Conservation (phyloP, 2,113 vertebrate species). For the Perca flavescens region DNA sequence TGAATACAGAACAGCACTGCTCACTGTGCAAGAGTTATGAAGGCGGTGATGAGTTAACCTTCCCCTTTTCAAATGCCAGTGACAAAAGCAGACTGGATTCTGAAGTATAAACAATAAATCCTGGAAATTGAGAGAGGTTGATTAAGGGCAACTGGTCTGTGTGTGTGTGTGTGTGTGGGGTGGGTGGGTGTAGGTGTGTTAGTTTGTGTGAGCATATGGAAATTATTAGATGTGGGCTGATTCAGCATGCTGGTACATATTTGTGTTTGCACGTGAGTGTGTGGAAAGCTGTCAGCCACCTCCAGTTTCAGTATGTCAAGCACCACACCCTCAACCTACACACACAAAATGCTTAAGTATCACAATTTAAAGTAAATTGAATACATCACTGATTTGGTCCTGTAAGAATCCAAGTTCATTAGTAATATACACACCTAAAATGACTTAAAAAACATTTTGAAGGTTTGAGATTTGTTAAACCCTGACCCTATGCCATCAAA, state of each 20-base stretch:
- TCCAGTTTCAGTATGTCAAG: constrained; percentile 55
- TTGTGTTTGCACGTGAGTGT: constrained; percentile 55
- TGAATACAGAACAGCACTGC: constrained; percentile 44
- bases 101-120: constrained; percentile 40
- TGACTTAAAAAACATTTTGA: no score
- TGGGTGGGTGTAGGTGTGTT: constrained; percentile 44
- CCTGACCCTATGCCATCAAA: not conserved
- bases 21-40: constrained; percentile 16
- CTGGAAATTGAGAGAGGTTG: constrained; percentile 35
- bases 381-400: not conserved
- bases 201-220: constrained; percentile 80
- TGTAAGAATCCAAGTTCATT: no score
- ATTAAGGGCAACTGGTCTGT: constrained; percentile 33
- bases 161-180: constrained; percentile 40
- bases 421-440: not conserved
- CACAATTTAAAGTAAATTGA: not conserved
- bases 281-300: constrained; percentile 58
- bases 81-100: constrained; percentile 40
- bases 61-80: constrained; percentile 55
- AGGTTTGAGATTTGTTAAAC: not conserved
- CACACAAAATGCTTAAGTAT: not conserved
- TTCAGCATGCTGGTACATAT: constrained; percentile 65
- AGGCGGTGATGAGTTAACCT: constrained; percentile 55
- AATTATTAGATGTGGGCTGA: constrained; percentile 79
- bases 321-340: constrained; percentile 15